Evolutionary conservation across 2,888 invertebrate genomes (phyloP), one percentile per base, ranked within the genome.

Genomic region (Lycia hirtaria): DNA sequence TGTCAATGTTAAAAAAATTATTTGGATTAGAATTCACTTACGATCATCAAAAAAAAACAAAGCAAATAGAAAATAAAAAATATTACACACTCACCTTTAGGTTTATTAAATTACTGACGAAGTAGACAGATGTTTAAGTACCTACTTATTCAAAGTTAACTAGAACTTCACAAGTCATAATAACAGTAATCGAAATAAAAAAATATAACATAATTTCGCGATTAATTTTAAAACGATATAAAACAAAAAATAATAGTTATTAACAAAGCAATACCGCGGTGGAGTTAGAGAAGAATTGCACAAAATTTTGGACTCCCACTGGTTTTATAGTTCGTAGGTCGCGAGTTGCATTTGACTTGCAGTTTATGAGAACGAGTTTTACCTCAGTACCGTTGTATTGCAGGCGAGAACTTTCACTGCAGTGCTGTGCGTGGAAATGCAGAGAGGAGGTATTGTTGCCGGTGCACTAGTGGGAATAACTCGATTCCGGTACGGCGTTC

Each of bases 381-480:
- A 58, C 45, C 49, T 57, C 50, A 56, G 37, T 44, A 41, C 55
- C 32, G 56, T 40, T 40, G 51, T n/a, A 10, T n/a, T 33, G 10
- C n/a, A 35, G n/a, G 24, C 1, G 30, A 28, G 12, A 49, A 51
- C 60, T 63, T 63, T 63, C 60, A 63, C 63, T 63, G 57, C 14
- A 19, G n/a, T n/a, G n/a, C 24, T 15, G 22, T 6, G 35, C 17
- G 45, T 30, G 48, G 51, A 45, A 52, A 22, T 57, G 57, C 44
- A 54, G 1, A 7, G n/a, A 24, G 9, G 1, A 24, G 24, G 3
- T 4, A 22, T 22, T 4, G 24, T 9, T 24, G 24, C 3, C 24
- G n/a, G n/a, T n/a, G n/a, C n/a, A n/a, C n/a, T n/a, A n/a, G n/a
- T n/a, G n/a, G n/a, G n/a, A n/a, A n/a, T n/a, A n/a, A n/a, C n/a